Percentiles rank a stretch among this genome's conserved stretches.
phyloP scores from a whole-genome alignment of 1,140 invertebrate genomes.

The Lasioglossum albipes region DNA sequence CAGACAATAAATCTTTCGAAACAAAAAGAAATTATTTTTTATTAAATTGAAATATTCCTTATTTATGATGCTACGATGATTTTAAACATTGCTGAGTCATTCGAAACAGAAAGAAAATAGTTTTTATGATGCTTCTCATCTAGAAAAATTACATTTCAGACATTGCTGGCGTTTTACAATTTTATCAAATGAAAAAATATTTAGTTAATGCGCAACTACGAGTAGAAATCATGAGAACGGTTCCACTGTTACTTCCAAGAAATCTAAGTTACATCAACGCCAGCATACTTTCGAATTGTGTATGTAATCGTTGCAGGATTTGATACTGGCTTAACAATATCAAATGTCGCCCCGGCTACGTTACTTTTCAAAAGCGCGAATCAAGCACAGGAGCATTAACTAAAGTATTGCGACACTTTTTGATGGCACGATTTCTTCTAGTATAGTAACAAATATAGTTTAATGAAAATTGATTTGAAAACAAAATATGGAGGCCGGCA shows the following conservation, averaged over 20 bases:
- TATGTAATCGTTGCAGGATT: neutral
- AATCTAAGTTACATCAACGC: neutral
- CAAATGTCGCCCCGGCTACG: neutral
- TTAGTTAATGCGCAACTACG: neutral
- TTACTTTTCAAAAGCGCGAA: neutral
- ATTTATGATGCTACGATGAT: too few relatives aligned
- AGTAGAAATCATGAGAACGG: neutral
- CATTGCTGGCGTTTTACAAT: too few relatives aligned
- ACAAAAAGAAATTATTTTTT: too few relatives aligned
- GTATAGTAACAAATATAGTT: neutral
- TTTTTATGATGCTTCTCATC: too few relatives aligned
- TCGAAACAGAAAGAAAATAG: too few relatives aligned
- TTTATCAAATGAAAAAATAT: too few relatives aligned
- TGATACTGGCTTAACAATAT: neutral
- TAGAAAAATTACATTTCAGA: too few relatives aligned
- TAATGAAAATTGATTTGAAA: neutral
- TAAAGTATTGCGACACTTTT: neutral
- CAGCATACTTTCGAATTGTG: conserved; percentile 4
- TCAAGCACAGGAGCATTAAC: neutral
- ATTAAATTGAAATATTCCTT: too few relatives aligned
- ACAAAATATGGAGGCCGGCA: neutral
- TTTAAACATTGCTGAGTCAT: too few relatives aligned
- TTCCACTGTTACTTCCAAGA: neutral
- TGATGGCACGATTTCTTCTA: neutral
- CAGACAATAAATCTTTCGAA: too few relatives aligned